Evolutionary conservation across 1,140 invertebrate genomes (phyloP).

Genomic region (Mercenaria mercenaria): DNA sequence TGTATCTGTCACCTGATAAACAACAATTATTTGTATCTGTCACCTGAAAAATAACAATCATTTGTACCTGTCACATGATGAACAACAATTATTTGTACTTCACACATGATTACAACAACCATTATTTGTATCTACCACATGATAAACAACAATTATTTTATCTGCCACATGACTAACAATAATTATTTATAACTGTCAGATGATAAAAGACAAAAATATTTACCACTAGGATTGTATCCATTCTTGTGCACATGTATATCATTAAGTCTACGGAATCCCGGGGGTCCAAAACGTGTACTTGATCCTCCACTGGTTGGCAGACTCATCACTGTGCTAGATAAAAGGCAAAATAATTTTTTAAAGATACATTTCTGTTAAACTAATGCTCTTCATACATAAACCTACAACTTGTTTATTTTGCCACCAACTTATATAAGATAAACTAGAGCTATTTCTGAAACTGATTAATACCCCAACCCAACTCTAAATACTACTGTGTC

Average conservation of each 20-base stretch:
- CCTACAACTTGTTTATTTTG: too few relatives aligned
- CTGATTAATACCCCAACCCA: too few relatives aligned
- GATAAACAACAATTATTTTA: slow-evolving; percentile 9
- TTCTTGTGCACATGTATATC: slow-evolving; percentile 75
- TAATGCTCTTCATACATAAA: too few relatives aligned
- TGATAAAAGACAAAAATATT: background rate
- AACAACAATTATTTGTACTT: too few relatives aligned
- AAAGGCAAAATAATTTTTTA: too few relatives aligned
- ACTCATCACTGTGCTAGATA: slow-evolving; percentile 70
- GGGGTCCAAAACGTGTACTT: slow-evolving; percentile 63
- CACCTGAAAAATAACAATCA: slow-evolving; percentile 24
- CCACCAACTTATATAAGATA: too few relatives aligned
- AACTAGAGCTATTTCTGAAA: too few relatives aligned
- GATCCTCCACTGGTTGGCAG: slow-evolving; percentile 64
- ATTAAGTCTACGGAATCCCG: slow-evolving; percentile 73
- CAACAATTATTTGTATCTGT: slow-evolving; percentile 75
- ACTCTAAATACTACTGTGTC: too few relatives aligned
- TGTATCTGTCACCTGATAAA: too few relatives aligned
- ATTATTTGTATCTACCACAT: slow-evolving; percentile 69
- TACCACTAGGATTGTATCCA: slow-evolving; percentile 68
- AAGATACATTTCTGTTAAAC: too few relatives aligned
- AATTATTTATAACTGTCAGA: slow-evolving; percentile 72
- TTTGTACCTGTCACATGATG: slow-evolving; percentile 65
- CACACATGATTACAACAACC: slow-evolving; percentile 63
- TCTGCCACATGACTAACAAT: too few relatives aligned